phyloP scores from a whole-genome alignment of 2,888 invertebrate genomes.

The Clusia tigrina region DNA sequence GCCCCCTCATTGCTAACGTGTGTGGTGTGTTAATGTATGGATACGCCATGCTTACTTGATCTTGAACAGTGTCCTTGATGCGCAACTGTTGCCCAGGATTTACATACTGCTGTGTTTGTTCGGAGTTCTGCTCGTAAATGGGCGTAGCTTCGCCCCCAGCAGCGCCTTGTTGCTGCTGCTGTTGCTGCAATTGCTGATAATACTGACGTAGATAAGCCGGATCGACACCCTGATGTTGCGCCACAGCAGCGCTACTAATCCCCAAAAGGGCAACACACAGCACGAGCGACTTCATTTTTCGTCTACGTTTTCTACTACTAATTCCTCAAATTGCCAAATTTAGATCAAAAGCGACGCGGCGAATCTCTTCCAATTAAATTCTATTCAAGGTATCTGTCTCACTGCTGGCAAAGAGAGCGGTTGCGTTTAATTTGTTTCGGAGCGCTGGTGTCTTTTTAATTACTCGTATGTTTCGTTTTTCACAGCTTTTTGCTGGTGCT shows the following conservation, averaged over 20 bases:
- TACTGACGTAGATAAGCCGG: slow-evolving; percentile 64
- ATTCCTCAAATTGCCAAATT: slow-evolving; percentile 26
- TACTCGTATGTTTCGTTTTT: too few species aligned
- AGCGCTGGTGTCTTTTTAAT: too few species aligned
- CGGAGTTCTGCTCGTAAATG: slow-evolving; percentile 65
- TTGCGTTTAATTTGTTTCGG: too few species aligned
- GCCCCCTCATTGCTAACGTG: too few species aligned
- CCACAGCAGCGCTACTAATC: slow-evolving; percentile 40
- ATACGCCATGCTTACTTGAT: slow-evolving; percentile 47
- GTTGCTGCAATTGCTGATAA: slow-evolving; percentile 62
- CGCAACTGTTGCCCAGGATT: slow-evolving; percentile 66
- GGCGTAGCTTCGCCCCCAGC: slow-evolving; percentile 65
- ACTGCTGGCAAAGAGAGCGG: too few species aligned
- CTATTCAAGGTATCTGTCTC: too few species aligned
- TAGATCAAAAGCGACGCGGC: slow-evolving; percentile 10
- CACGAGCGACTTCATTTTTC: slow-evolving; percentile 51
- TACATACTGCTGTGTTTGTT: slow-evolving; percentile 65
- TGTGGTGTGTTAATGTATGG: too few species aligned
- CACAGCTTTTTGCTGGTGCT: slow-evolving; percentile 9
- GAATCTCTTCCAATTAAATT: slow-evolving; percentile 7
- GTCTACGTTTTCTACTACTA: slow-evolving; percentile 27
- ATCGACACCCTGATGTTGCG: slow-evolving; percentile 61
- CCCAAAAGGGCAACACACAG: slow-evolving; percentile 53
- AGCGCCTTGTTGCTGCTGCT: slow-evolving; percentile 62
- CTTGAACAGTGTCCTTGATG: slow-evolving; percentile 62